Evolutionary conservation across 2,888 invertebrate species (phyloP).

Genomic region (Idaea straminata): DNA sequence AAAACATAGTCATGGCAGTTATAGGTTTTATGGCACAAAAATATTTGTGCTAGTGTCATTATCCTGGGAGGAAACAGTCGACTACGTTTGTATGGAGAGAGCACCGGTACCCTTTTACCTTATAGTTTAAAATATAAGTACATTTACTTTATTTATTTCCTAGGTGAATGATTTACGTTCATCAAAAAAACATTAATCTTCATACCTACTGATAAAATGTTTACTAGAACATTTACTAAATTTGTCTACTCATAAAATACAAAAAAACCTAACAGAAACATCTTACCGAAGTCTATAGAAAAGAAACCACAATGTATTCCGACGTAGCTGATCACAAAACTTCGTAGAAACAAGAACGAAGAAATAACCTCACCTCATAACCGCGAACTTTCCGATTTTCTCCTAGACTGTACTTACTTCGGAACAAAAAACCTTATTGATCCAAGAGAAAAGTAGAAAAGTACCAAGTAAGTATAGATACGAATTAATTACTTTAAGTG

Average conservation of each 20-base stretch:
- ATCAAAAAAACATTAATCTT: no score
- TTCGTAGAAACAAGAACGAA: neutral
- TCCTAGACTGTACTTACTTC: neutral
- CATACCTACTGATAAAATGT: no score
- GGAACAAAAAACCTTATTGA: constrained; percentile 1
- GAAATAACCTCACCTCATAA: constrained; percentile 1
- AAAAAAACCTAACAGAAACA: neutral
- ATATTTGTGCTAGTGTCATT: no score
- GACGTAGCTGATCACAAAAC: neutral
- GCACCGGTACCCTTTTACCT: no score
- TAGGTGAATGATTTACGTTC: no score
- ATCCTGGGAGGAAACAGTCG: no score
- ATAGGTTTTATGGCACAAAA: no score
- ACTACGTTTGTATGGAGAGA: no score
- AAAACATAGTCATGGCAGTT: no score
- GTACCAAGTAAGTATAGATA: constrained; percentile 9
- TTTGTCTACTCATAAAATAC: neutral
- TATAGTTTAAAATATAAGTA: no score
- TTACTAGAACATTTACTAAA: neutral
- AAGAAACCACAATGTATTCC: neutral
- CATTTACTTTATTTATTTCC: no score
- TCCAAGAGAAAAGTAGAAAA: constrained; percentile 8
- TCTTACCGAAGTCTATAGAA: neutral
- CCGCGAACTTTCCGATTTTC: neutral
- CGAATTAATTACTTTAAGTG: constrained; percentile 29